These are phyloP conservation scores for Drosophila oshimai DNA, from an alignment of 1,140 invertebrate species.

Conservation along the genomic window DNA sequence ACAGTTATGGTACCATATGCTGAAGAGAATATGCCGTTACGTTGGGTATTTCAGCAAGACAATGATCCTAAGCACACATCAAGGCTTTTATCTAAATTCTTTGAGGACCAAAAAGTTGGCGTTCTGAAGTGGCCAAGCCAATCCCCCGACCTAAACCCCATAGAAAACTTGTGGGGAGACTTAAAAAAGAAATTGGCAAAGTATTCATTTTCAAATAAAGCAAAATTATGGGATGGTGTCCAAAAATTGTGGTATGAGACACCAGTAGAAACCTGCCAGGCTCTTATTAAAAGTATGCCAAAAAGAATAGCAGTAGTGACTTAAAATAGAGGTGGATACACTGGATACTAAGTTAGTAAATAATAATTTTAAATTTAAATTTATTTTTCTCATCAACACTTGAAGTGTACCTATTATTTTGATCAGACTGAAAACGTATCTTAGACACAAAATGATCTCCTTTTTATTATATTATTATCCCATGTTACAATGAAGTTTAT, in stretches of 20 bases:
- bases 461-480: neutral
- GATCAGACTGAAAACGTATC: neutral
- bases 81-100: neutral
- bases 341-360: neutral
- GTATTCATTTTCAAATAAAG: neutral
- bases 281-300: too few species aligned
- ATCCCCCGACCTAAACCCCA: neutral
- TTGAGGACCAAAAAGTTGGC: neutral
- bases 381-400: neutral
- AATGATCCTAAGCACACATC: too few species aligned
- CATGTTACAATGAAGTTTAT: neutral
- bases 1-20: neutral
- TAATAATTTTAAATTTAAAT: neutral
- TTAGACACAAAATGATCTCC: neutral
- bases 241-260: neutral
- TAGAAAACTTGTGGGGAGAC: constrained; percentile 3
- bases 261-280: too few species aligned
- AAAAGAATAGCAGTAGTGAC: neutral
- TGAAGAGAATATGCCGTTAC: neutral
- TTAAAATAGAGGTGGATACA: neutral
- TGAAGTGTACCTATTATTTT: neutral
- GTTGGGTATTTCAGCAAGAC: neutral
- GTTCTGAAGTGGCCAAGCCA: neutral
- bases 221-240: neutral
- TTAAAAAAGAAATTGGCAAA: constrained; percentile 1